Conservation (phyloP, 1,140 invertebrate species). For the Octopus sinensis region DNA sequence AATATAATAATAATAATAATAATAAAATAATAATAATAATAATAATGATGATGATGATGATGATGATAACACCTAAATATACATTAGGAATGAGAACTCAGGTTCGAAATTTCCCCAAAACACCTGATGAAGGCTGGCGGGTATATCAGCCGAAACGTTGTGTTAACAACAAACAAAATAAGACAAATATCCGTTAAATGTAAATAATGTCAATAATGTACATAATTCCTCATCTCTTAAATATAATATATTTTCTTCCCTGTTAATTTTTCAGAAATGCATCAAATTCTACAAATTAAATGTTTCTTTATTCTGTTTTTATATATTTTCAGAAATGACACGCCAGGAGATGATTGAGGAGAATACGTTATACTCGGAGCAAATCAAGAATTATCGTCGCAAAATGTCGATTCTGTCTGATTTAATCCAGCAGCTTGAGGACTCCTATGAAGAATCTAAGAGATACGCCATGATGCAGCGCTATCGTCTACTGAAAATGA, state of each 20-base stretch:
- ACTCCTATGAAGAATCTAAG: constrained; percentile 25
- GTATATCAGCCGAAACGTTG: too few species aligned
- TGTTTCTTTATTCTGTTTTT: neutral
- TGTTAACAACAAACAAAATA: too few species aligned
- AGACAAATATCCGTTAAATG: too few species aligned
- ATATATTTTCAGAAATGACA: constrained; percentile 21
- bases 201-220: too few species aligned
- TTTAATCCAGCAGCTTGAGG: constrained; percentile 24
- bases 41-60: too few species aligned
- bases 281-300: neutral
- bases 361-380: constrained; percentile 21
- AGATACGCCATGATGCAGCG: constrained; percentile 25
- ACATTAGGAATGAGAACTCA: too few species aligned
- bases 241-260: neutral
- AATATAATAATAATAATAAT: too few species aligned
- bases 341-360: constrained; percentile 20
- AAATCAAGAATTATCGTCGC: constrained; percentile 27
- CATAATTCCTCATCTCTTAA: too few species aligned
- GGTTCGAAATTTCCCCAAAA: too few species aligned
- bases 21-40: too few species aligned
- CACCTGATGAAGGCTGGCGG: too few species aligned
- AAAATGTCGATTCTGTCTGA: constrained; percentile 24
- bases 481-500: constrained; percentile 20
- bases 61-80: too few species aligned
- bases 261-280: neutral